phyloP scores from a whole-genome alignment of 2,113 vertebrate genomes.

The Mionectes macconnelli region DNA sequence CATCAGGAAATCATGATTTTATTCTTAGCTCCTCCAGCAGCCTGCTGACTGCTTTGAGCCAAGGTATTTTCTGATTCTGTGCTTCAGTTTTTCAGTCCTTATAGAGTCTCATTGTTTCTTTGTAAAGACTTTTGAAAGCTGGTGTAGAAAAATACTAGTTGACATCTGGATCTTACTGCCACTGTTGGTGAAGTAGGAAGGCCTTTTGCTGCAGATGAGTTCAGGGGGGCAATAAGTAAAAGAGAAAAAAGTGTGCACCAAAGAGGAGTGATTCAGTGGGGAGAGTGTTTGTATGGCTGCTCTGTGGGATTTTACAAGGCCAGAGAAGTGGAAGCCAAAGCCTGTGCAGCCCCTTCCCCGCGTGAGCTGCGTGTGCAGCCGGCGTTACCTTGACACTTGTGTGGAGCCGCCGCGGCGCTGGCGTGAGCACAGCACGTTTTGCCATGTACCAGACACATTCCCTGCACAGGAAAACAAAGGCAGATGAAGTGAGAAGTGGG shows the following conservation, averaged over 20 bases:
- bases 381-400: conserved; percentile 52
- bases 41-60: background rate
- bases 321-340: background rate
- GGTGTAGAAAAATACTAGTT: background rate
- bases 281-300: background rate
- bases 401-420: conserved; percentile 18
- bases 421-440: conserved; percentile 55
- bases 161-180: background rate
- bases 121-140: background rate
- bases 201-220: background rate
- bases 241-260: background rate
- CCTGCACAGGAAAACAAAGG: conserved; percentile 68
- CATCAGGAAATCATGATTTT: conserved; percentile 11
- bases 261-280: background rate
- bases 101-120: background rate
- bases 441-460: conserved; percentile 69
- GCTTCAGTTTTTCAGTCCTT: conserved; percentile 20
- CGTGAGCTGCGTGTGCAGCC: background rate
- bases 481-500: conserved; percentile 70
- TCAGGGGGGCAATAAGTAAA: background rate
- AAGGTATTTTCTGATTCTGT: conserved; percentile 4
- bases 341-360: background rate
- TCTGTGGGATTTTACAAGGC: conserved; percentile 5
- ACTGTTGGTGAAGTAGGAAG: background rate
- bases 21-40: conserved; percentile 22